Percentiles rank a stretch among this genome's conserved stretches.
phyloP scores from a whole-genome alignment of 2,113 vertebrate genomes.

The Prinia subflava region DNA sequence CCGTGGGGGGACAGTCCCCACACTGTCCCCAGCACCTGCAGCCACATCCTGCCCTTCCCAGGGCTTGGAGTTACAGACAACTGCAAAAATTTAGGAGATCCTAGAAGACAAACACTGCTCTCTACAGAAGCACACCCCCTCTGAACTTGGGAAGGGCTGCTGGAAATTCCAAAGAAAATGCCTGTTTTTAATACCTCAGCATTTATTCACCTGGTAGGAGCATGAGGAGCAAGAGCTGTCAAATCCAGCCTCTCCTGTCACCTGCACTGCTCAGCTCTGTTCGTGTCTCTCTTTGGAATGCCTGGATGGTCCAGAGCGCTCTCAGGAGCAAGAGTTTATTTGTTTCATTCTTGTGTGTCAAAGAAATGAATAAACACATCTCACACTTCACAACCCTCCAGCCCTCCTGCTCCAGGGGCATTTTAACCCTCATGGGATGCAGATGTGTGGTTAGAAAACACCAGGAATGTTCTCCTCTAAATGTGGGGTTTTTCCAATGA shows the following conservation, averaged over 20 bases:
- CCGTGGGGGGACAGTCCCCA: background rate
- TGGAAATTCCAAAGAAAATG: background rate
- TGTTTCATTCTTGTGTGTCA: background rate
- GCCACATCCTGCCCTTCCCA: background rate
- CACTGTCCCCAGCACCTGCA: background rate
- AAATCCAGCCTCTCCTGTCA: background rate
- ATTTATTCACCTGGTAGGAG: background rate
- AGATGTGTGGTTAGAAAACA: background rate
- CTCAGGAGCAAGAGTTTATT: background rate
- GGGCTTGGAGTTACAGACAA: background rate
- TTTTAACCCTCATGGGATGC: background rate
- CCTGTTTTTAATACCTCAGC: background rate
- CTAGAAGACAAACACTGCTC: background rate
- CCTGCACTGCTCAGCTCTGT: background rate
- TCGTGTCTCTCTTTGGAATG: background rate
- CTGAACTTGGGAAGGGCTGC: background rate
- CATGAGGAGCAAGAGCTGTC: background rate
- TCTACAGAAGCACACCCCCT: background rate
- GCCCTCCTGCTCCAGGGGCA: background rate
- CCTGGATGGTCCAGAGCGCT: background rate
- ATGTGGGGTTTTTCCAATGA: background rate
- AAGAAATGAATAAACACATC: background rate
- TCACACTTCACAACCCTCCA: background rate
- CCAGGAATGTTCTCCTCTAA: background rate
- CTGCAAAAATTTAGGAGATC: background rate